phyloP scores from a whole-genome alignment of 1,140 invertebrate genomes.

The Panonychus citri region DNA sequence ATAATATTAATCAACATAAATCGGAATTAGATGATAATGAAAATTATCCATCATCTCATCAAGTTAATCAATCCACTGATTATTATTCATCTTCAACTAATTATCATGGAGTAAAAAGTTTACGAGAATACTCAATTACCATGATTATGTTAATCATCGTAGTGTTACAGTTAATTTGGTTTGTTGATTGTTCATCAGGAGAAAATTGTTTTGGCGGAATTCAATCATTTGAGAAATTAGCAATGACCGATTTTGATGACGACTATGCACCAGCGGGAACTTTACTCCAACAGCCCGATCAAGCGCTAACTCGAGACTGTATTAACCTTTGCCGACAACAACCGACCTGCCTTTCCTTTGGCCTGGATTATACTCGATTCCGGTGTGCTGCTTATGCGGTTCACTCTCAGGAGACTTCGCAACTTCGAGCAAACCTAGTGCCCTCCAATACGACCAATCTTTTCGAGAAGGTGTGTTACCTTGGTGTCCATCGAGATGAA shows the following conservation, averaged over 20 bases:
- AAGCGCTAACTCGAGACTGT: constrained; percentile 26
- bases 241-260: constrained; percentile 21
- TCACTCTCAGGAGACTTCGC: background rate
- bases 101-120: too few relatives aligned
- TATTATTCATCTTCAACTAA: too few relatives aligned
- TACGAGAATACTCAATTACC: too few relatives aligned
- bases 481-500: constrained; percentile 16
- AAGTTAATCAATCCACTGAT: too few relatives aligned
- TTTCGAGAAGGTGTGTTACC: constrained; percentile 26
- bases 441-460: constrained; percentile 20
- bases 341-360: constrained; percentile 23
- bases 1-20: too few relatives aligned
- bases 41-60: too few relatives aligned
- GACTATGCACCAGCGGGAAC: constrained; percentile 11
- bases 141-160: too few relatives aligned
- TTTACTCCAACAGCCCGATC: constrained; percentile 24
- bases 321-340: constrained; percentile 26
- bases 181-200: background rate
- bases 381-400: constrained; percentile 22
- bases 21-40: too few relatives aligned
- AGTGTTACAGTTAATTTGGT: too few relatives aligned
- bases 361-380: constrained; percentile 25
- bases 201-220: constrained; percentile 26
- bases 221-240: constrained; percentile 26
- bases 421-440: constrained; percentile 17